Base-by-base conservation (phyloP, 2,888 invertebrate genomes). In the Chrysina gloriosa region DNA sequence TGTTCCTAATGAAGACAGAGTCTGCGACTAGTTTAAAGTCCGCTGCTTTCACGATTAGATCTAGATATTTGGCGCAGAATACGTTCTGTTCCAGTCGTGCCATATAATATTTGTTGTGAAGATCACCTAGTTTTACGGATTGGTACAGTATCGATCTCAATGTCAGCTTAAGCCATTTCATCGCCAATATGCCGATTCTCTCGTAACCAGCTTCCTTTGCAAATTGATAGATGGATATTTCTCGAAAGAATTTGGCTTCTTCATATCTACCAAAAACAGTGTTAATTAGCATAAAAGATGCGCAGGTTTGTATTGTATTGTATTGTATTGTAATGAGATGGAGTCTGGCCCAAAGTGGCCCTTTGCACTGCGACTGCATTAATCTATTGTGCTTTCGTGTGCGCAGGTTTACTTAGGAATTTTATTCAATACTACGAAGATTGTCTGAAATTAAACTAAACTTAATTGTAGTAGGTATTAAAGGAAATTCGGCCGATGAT, bases 1-100 rank as follows among this genome's bases (percentile, higher is more conserved):
- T 73, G 7, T 66, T 50, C 63, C 69, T 73, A 25, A 74, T n/a
- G 39, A 77, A 77, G 14, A 77, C 72, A 0, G 71, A 68, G 39
- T 75, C 75, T 1, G 69, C 64, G 1, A 61, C 65, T 3, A 74
- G 47, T 21, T 73, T 71, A 14, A 58, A 63, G 11, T 70, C 65
- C 27, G 73, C 71, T 0, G 72, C 67, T 7, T 73, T 39, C 3
- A 70, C 71, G 5, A 73, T 21, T 42, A 69, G 42, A 29, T 73
- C 69, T 7, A 73, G 36, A 29, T 72, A 65, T 19, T 64, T 70
- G 16, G 66, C 36, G 50, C 70, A 72, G 61, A 71, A 73, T 14
- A 69, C 25, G 11, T 67, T 34, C 2, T 19, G 14, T 6, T 69
- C 64, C 3, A 70, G 42, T 21, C 36, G 52, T 34, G 16, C 19